A percentile compares a stretch with the other conserved stretches of the same genome.
Conservation (phyloP, 2,888 invertebrate genomes). For the Loripinus fragilis region DNA sequence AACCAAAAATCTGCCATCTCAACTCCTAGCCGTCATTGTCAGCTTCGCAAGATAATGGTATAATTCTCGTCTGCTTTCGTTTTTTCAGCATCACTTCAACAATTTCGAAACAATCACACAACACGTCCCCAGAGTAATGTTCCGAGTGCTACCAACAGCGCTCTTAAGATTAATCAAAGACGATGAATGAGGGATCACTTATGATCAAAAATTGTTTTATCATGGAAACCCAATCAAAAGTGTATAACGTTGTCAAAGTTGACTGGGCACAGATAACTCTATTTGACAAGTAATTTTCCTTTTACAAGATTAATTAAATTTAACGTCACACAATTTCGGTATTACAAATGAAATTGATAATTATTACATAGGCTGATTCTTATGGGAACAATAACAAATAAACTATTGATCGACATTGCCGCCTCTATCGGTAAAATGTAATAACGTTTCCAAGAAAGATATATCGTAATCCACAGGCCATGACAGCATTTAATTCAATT, state of each 20-base stretch:
- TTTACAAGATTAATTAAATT: conserved; percentile 57
- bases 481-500: conserved; percentile 16
- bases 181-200: conserved; percentile 22
- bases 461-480: background rate
- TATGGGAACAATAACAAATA: conserved; percentile 44
- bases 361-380: conserved; percentile 54
- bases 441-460: conserved; percentile 6
- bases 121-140: background rate
- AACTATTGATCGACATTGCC: conserved; percentile 44
- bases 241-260: conserved; percentile 42
- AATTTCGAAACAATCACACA: background rate
- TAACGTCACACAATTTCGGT: conserved; percentile 53
- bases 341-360: conserved; percentile 60
- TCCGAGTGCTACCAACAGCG: background rate
- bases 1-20: no score
- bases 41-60: no score
- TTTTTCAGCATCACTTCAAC: background rate
- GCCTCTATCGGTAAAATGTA: conserved; percentile 1
- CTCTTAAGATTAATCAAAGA: conserved; percentile 25
- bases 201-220: conserved; percentile 24
- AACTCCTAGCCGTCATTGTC: no score
- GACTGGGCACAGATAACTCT: conserved; percentile 38
- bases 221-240: conserved; percentile 54
- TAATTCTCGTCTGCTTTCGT: background rate
- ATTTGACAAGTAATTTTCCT: conserved; percentile 48